phyloP scores from a whole-genome alignment of 2,113 vertebrate species.

The Andinoacara biseriatus region DNA sequence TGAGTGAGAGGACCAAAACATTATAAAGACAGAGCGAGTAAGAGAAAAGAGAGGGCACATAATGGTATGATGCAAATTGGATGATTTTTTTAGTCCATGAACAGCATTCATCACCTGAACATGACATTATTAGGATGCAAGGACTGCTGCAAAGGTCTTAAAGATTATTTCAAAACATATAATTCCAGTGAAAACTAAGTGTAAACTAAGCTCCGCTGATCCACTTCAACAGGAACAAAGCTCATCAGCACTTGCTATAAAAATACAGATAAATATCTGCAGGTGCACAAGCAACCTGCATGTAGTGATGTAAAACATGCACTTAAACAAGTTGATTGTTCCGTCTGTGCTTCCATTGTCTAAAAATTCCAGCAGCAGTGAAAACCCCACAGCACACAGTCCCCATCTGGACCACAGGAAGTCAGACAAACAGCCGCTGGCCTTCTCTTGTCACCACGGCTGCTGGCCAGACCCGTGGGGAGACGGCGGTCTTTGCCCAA shows the following conservation, averaged over 20 bases:
- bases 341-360: conserved; percentile 28
- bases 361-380: conserved; percentile 48
- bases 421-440: conserved; percentile 59
- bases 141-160: neutral
- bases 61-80: neutral
- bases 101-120: neutral
- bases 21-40: neutral
- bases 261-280: neutral
- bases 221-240: neutral
- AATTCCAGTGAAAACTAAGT: neutral
- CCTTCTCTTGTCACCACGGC: conserved; percentile 52
- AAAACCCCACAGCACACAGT: neutral
- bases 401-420: conserved; percentile 59
- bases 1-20: neutral
- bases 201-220: neutral
- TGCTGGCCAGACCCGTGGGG: conserved; percentile 52
- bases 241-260: neutral
- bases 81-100: neutral
- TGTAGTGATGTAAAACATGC: conserved; percentile 9
- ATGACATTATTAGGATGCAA: neutral
- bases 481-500: conserved; percentile 14
- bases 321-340: neutral
- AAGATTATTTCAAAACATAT: neutral
- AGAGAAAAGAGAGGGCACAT: neutral
- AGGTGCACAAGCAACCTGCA: conserved; percentile 29